Percentiles rank a stretch among this genome's conserved stretches.
Evolutionary conservation across 2,113 vertebrate genomes (phyloP).

Genomic region (Hippopotamus amphibius): DNA sequence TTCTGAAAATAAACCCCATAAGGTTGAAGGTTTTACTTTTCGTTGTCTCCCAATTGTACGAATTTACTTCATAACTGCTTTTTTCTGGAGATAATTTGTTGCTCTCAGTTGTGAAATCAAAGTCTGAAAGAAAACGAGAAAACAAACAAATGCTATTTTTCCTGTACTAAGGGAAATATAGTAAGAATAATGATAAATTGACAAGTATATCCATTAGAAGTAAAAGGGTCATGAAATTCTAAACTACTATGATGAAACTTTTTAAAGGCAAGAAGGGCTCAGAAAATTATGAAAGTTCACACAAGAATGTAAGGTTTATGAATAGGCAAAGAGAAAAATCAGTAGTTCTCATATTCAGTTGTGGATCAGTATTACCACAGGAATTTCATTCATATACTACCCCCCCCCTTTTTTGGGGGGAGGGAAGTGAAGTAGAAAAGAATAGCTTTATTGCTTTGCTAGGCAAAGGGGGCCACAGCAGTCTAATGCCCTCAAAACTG

Average conservation of each 20-base stretch:
- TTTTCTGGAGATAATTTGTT: conserved; percentile 47
- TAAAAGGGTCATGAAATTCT: neutral
- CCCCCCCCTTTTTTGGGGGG: neutral
- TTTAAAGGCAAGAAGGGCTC: neutral
- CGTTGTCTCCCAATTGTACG: neutral
- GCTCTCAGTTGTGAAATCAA: conserved; percentile 43
- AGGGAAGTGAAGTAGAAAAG: neutral
- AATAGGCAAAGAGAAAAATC: conserved; percentile 28
- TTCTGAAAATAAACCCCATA: conserved; percentile 22
- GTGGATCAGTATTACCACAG: neutral
- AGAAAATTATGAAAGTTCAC: neutral
- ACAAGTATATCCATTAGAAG: neutral
- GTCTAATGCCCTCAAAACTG: too few species aligned
- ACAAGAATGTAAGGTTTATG: neutral
- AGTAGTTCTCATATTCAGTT: neutral
- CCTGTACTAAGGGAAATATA: neutral
- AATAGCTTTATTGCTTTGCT: neutral
- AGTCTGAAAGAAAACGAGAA: conserved; percentile 56
- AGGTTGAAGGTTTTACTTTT: conserved; percentile 35
- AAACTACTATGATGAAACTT: neutral
- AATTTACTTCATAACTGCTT: conserved; percentile 47
- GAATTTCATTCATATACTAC: neutral
- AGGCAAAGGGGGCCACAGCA: neutral
- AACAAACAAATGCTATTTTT: conserved; percentile 31
- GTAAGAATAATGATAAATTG: neutral